Evolutionary conservation across 2,797 vertebrate genomes (phyloP), one percentile per base, ranked within the genome.

Genomic region (Dermochelys coriacea): DNA sequence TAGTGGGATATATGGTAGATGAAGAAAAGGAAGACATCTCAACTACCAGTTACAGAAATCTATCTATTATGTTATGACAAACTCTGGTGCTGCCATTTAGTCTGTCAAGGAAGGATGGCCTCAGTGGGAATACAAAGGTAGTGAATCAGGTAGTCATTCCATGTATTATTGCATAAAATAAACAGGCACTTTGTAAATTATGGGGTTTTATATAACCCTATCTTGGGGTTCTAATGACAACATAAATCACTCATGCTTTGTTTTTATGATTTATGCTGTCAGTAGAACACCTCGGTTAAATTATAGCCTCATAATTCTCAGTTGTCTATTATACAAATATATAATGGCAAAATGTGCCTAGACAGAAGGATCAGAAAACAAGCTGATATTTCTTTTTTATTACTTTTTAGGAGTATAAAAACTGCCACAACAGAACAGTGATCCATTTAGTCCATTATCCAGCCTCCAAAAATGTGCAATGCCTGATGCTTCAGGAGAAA

Each of bases 171-270:
- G 34, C 31, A 94, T 78, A 90, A 96, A 96, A 83, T 37, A 89
- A 95, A 94, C 23, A 94, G 49, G 18, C 34, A 79, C 7, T 49
- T 34, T 15, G 45, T 91, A 83, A 96, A 93, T 93, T 91, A 90
- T 89, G 82, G 55, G 78, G 5, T 61, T 95, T 85, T 86, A 61
- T 10, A 82, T 57, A 85, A 71, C 81, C 85, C 52, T 91, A 2
- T 59, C 61, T 87, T 92, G 61, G 75, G 78, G 91, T 79, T 88
- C 74, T 80, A 86, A 93, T 82, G 84, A 87, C 82, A 96, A 52
- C 8, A 80, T 86, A 93, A 96, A 93, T 80, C 87, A 86, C 50
- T 88, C 82, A 47, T 41, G 41, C 41, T 41, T 41, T 41, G 41
- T 41, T 41, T 41, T 41, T 41, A 41, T 41, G 5, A 41, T 41